phyloP scores from a whole-genome alignment of 2,113 vertebrate species.

The Eolophus roseicapilla region DNA sequence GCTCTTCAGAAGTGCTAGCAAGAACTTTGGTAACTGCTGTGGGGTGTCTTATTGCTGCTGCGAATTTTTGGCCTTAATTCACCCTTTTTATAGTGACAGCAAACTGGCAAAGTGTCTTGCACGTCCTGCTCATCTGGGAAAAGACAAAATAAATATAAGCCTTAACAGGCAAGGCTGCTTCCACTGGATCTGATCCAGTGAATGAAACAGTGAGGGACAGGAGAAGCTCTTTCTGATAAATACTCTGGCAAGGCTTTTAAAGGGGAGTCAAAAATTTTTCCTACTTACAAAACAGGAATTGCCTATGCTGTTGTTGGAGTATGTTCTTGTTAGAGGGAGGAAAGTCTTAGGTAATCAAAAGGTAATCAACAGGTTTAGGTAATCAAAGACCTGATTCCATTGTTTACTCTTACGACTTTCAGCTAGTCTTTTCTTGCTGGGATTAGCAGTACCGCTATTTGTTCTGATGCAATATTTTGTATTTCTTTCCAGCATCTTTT shows the following conservation, averaged over 20 bases:
- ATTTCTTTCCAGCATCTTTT: slow-evolving; percentile 77
- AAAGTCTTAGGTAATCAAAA: not conserved
- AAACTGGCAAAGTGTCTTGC: not conserved
- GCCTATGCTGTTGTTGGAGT: rapidly evolving
- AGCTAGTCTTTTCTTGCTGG: not conserved
- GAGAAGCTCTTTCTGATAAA: not conserved
- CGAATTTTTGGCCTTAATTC: not conserved
- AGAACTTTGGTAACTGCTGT: not conserved
- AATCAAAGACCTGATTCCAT: not conserved
- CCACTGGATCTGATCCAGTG: not conserved
- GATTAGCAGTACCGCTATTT: not conserved
- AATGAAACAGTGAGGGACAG: not conserved
- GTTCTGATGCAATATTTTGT: not conserved
- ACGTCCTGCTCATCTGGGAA: not conserved
- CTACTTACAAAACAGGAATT: not conserved
- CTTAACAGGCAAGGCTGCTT: not conserved
- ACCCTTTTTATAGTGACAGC: not conserved
- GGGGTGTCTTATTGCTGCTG: not conserved
- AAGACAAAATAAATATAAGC: not conserved
- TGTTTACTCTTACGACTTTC: not conserved
- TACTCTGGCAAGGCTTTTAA: not conserved
- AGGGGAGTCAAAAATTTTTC: not conserved
- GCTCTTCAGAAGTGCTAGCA: not conserved
- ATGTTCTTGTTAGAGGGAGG: not conserved
- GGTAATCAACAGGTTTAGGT: not conserved